Percentiles rank a stretch among this genome's conserved stretches.
Evolutionary conservation across 2,888 invertebrate species (phyloP).

Genomic region (Augochlorella aurata): DNA sequence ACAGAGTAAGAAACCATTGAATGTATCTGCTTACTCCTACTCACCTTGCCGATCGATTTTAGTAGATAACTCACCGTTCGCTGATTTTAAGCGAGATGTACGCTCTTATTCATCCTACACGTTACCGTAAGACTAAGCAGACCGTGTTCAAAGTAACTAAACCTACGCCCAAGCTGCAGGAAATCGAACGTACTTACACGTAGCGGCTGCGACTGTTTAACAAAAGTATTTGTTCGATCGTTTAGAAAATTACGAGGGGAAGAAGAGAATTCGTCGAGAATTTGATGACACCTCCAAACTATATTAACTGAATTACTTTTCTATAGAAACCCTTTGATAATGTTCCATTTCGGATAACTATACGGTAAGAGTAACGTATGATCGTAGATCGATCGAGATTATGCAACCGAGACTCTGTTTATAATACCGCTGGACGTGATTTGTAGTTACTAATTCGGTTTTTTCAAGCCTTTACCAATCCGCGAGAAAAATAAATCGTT

Average conservation of each 20-base stretch:
- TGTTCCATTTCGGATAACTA: background rate
- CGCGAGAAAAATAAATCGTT: background rate
- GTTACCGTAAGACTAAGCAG: conserved; percentile 35
- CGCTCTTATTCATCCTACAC: background rate
- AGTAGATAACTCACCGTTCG: background rate
- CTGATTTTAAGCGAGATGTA: background rate
- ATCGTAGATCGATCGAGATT: background rate
- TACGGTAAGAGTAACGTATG: too few species aligned
- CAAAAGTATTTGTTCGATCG: background rate
- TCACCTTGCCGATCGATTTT: background rate
- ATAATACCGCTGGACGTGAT: background rate
- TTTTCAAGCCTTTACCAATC: background rate
- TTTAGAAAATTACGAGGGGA: background rate
- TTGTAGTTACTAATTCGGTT: background rate
- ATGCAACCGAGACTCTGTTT: background rate
- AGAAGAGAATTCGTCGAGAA: background rate
- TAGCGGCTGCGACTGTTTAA: background rate
- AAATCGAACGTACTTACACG: background rate
- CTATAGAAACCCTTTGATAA: background rate
- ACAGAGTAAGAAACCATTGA: background rate
- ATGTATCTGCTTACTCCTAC: background rate
- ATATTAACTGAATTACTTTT: too few species aligned
- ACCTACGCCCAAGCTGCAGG: background rate
- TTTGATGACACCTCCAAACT: too few species aligned
- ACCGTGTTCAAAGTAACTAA: conserved; percentile 15